Evolutionary conservation across 2,888 invertebrate species (phyloP), one percentile per base, ranked within the genome.

Genomic region (Aricia artaxerxes): DNA sequence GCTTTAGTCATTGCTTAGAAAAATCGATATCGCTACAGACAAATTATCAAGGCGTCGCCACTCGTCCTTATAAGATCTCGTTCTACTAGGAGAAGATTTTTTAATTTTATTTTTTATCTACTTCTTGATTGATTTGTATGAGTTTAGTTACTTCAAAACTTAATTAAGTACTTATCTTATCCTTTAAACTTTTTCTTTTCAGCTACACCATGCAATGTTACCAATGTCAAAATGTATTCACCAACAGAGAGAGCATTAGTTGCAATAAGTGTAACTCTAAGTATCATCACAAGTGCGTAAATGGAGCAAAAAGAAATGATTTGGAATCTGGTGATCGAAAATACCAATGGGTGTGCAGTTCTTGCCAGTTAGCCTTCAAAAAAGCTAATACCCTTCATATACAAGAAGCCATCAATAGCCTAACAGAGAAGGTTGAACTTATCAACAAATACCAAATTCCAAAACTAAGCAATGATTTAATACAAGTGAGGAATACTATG

Each of bases 371-470:
- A 77, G 83, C 85, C 1, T 84, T 86, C 2, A 82, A 82, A 69
- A 82, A 79, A 61, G 84, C 82, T 6, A 82, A 35, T 79, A 79
- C n/a, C 84, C 83, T 78, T 82, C 79, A 53, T 78, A 83, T 73
- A n/a, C 83, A 81, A n/a, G 81, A 84, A 61, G 60, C 87, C 2
- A 84, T 93, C 31, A 86, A 82, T 40, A 82, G 82, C 4, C 83
- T 92, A 13, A 85, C 87, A 31, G 91, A 91, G 80, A 92, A 92
- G 84, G 87, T 93, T 81, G 92, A 92, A 80, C 82, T 90, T 1
- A 87, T 92, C 0, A 92, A 90, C 81, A 92, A 91, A 86, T 88
- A 91, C 78, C 92, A 93, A 82, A 81, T 93, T 40, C 92, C 92
- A 0, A 91, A 90, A 83, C 78, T 93, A 75, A 89, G 87, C 80